These are phyloP conservation scores for Zalophus californianus DNA, from an alignment of 2,797 vertebrate species.

Conservation along the genomic window DNA sequence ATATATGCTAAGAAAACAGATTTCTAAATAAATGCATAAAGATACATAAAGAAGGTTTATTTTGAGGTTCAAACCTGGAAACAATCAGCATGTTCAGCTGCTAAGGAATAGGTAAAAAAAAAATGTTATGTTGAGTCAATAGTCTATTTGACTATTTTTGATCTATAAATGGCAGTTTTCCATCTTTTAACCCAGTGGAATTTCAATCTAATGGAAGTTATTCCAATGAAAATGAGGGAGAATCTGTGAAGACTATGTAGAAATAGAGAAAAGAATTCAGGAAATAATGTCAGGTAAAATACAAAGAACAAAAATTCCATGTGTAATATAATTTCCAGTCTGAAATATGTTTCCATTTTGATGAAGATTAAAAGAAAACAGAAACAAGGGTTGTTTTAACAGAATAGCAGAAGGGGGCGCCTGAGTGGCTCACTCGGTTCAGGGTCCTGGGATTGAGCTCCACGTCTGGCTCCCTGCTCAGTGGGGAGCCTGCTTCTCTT, in stretches of 20 bases:
- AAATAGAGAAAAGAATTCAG: constrained; percentile 9
- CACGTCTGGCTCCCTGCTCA: too few relatives aligned
- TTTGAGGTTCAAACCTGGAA: constrained; percentile 13
- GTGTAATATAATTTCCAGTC: neutral
- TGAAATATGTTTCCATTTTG: neutral
- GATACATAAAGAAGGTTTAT: neutral
- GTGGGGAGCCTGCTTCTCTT: too few relatives aligned
- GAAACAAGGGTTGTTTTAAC: neutral
- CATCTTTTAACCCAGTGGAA: neutral
- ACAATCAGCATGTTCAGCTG: neutral
- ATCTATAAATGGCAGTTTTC: neutral
- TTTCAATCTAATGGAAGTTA: constrained; percentile 3
- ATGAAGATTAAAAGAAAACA: constrained; percentile 14
- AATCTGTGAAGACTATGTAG: neutral
- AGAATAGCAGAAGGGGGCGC: neutral
- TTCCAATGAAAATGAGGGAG: constrained; percentile 7
- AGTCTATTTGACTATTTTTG: neutral
- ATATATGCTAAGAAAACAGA: neutral
- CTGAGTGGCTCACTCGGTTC: too few relatives aligned
- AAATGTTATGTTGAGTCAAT: neutral
- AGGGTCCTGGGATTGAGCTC: too few relatives aligned
- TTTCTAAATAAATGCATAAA: constrained; percentile 24
- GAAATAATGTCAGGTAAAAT: neutral
- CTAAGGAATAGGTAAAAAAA: neutral
- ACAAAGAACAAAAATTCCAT: neutral